phyloP scores from a whole-genome alignment of 1,140 invertebrate species.

The Araneus ventricosus region DNA sequence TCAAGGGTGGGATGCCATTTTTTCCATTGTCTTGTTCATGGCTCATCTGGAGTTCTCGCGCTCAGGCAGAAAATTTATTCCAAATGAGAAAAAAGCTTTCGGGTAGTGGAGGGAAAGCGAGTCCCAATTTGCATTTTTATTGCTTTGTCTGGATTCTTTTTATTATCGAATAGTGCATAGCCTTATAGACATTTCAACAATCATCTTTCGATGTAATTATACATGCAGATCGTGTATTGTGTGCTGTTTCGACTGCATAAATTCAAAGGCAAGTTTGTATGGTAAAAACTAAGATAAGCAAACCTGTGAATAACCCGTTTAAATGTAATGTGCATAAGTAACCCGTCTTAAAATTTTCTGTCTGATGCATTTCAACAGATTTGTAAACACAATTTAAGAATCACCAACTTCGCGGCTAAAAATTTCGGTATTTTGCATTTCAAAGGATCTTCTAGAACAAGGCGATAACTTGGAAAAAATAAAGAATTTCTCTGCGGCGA shows the following conservation, averaged over 20 bases:
- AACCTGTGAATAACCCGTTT: too few species aligned
- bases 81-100: neutral
- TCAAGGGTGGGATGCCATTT: neutral
- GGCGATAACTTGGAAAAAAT: too few species aligned
- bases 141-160: conserved; percentile 4
- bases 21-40: neutral
- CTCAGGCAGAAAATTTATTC: conserved; percentile 18
- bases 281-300: too few species aligned
- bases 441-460: too few species aligned
- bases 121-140: conserved; percentile 13
- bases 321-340: too few species aligned
- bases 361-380: too few species aligned
- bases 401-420: too few species aligned
- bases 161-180: neutral
- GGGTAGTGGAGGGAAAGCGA: neutral
- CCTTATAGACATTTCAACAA: neutral
- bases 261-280: too few species aligned
- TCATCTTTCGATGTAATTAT: neutral
- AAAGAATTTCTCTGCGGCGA: too few species aligned
- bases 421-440: too few species aligned
- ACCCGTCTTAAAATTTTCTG: too few species aligned
- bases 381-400: too few species aligned
- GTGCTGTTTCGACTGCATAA: neutral
- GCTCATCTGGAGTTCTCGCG: neutral
- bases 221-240: neutral